Conservation (phyloP, 2,888 invertebrate species). For the Drosophila helvetica region DNA sequence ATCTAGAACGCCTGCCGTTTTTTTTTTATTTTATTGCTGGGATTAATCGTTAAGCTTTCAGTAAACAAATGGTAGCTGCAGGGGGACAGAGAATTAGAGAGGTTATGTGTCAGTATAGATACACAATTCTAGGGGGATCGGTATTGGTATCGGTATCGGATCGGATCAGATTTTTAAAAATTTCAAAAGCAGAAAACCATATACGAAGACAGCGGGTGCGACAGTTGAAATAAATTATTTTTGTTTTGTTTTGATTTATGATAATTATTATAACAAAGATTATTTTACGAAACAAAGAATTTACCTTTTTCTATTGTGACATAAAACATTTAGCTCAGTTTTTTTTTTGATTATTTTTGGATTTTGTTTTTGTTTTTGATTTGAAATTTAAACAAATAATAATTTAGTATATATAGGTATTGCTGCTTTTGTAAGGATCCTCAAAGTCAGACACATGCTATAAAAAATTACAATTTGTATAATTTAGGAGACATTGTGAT, state of each 20-base stretch:
- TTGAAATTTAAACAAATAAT: constrained; percentile 62
- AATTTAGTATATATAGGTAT: constrained; percentile 93
- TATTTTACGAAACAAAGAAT: constrained; percentile 41
- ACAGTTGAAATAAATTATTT: constrained; percentile 67
- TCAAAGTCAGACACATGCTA: constrained; percentile 89
- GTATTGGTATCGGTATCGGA: background rate
- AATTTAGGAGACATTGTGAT: constrained; percentile 60
- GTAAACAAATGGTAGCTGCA: background rate
- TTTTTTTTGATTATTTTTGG: constrained; percentile 16
- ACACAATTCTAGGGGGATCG: background rate
- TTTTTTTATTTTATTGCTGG: constrained; percentile 13
- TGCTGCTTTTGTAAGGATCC: constrained; percentile 89
- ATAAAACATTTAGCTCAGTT: constrained; percentile 66
- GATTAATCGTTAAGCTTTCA: constrained; percentile 3
- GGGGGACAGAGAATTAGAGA: constrained; percentile 4
- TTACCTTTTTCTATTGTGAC: constrained; percentile 70
- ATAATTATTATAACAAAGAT: constrained; percentile 37
- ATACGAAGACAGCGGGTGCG: constrained; percentile 20
- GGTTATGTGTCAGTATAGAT: constrained; percentile 61
- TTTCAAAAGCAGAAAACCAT: constrained; percentile 52
- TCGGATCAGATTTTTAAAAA: constrained; percentile 31
- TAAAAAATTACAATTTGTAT: constrained; percentile 81
- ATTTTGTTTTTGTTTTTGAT: constrained; percentile 40
- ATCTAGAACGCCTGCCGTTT: constrained; percentile 79
- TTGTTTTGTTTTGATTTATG: background rate